Base-by-base conservation (phyloP, 2,113 vertebrate species). In the Sylvietta virens region DNA sequence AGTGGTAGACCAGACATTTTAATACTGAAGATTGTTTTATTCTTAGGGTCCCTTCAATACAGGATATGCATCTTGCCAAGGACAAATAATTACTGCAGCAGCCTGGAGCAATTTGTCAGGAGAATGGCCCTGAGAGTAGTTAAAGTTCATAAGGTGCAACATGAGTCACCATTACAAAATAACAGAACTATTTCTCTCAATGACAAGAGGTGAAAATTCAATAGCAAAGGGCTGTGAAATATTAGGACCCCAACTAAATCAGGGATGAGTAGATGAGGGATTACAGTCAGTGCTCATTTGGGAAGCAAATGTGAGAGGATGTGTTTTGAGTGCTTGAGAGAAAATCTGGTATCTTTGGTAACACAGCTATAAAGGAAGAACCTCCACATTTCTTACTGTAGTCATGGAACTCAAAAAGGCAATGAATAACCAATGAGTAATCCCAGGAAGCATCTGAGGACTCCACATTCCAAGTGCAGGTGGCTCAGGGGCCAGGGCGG, bases 321-420 rank as follows among this genome's bases (percentile, higher is more conserved):
- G 81, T 44, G 66, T 86, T 90, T 54, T 20, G n/a, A 58, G 67
- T 13, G 53, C 60, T 27, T 4, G 53, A n/a, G 45, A 87, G 85
- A 33, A 40, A 50, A 69, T 39, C 7, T 27, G 58, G 60, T 83
- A 69, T 67, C 81, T 94, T 74, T 85, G 91, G 90, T 61, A 86
- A 94, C 78, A 85, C 37, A 66, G 70, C 70, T 48, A 35, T 27
- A 37, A 66, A 74, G 61, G 50, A 87, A 85, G 54, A 89, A 9
- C 35, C 9, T 40, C 39, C 54, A n/a, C 33, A 24, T 86, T 92
- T 90, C 58, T 88, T 92, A 45, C 81, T 83, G 82, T 24, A 62
- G 53, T 30, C 74, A n/a, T 39, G 60, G 94, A 93, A 91, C 94
- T 88, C 74, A 76, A 84, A 88, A 95, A 88, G 78, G 80, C 84